Base-by-base conservation (phyloP, 2,797 vertebrate species). In the Chaenodraco wilsoni region DNA sequence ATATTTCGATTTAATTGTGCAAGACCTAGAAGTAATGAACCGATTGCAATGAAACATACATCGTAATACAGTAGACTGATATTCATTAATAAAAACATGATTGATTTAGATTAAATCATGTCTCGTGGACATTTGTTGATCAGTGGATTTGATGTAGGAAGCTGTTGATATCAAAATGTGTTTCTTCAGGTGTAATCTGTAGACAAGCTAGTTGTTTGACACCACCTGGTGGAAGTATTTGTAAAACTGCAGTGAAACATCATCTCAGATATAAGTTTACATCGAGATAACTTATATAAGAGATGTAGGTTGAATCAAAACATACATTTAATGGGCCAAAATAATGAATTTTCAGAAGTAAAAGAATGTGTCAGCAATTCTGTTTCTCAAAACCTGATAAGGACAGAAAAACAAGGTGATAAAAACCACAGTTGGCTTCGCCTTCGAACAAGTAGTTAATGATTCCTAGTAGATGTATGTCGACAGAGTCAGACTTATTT, bases 381-480 rank as follows among this genome's bases (percentile, higher is more conserved):
- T 45, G 19, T 62, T 73, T 55, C 14, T 48, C 48, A 56, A 60
- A 65, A 46, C 59, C 31, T 12, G 40, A 27, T 11, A n/a, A 21
- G 19, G 4, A 43, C 12, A 45, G 3, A 51, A 15, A 51, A 57
- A 21, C 5, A 62, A 43, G 51, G 48, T 19, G 61, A 72, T 52
- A 64, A 67, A 58, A 64, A 15, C 27, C 5, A 49, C 6, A 1
- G 2, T 63, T 43, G 46, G 27, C 16, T 9, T 27, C 14, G 46
- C 70, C 14, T 9, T 27, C 16, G 46, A 73, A 65, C 46, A 17
- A 14, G 8, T 23, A 17, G 73, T 85, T 79, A 85, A 81, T 86
- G 72, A 85, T 84, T 79, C 3, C 41, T 8, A 50, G 48, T 9
- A 21, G 19, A 16, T 44, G 10, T 14, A 27, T 78, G 70, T 72